Percentiles rank a stretch among this genome's conserved stretches.
Conservation (phyloP, 2,113 vertebrate genomes). For the Mystacornis crossleyi region DNA sequence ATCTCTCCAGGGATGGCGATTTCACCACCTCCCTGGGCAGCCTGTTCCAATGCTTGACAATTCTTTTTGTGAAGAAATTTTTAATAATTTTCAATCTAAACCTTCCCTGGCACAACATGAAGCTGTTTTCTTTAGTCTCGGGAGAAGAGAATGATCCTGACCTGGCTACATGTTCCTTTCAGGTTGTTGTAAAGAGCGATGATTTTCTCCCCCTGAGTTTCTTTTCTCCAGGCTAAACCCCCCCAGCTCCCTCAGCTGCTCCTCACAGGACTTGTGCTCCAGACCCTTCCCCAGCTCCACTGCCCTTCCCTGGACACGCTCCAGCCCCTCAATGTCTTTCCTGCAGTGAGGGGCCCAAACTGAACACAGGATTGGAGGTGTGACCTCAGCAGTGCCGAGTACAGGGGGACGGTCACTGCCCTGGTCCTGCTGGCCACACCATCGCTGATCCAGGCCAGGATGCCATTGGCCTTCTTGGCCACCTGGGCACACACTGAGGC, state of each 20-base stretch:
- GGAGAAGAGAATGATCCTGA: accelerated
- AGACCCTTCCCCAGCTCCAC: neutral
- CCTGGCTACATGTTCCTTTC: neutral
- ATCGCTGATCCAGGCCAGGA: neutral
- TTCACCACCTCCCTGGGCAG: neutral
- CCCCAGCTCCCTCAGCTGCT: neutral
- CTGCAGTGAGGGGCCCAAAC: neutral
- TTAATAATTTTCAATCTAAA: neutral
- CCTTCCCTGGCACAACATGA: neutral
- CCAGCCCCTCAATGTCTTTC: neutral
- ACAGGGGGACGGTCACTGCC: neutral
- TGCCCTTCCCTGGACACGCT: neutral
- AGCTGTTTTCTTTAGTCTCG: neutral
- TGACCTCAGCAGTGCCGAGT: neutral
- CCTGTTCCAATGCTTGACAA: neutral
- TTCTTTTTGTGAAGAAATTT: neutral
- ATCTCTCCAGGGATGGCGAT: neutral
- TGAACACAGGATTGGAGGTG: neutral
- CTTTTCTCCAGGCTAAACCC: neutral
- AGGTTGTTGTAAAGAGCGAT: accelerated
- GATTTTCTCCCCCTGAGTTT: accelerated
- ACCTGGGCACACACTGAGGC: accelerated
- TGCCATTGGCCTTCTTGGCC: neutral
- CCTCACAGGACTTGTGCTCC: neutral
- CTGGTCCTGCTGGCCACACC: neutral